These are phyloP conservation scores for Epistrophe eligans DNA, from an alignment of 2,888 invertebrate species.

Conservation along the genomic window DNA sequence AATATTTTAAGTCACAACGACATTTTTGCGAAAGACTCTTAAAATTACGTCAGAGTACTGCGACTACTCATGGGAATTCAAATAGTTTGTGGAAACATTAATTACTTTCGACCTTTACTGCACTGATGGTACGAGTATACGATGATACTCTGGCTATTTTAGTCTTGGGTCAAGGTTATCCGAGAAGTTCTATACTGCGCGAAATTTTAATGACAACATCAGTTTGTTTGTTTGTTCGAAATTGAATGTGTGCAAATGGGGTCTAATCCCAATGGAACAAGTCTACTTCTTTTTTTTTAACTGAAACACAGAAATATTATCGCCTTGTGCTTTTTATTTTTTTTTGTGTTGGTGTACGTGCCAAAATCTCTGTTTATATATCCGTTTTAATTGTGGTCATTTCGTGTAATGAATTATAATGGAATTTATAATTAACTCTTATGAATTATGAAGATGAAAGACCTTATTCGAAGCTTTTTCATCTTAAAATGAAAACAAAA, in stretches of 20 bases:
- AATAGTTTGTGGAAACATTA: conserved; percentile 32
- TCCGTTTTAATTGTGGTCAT: conserved; percentile 32
- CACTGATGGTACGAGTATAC: neutral
- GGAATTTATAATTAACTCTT: conserved; percentile 63
- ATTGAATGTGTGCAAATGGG: neutral
- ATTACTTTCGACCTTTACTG: conserved; percentile 44
- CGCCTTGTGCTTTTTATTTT: conserved; percentile 20
- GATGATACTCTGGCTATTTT: conserved; percentile 11
- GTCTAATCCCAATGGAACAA: conserved; percentile 23
- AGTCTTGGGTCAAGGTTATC: conserved; percentile 61
- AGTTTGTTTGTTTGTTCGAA: neutral
- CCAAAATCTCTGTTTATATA: conserved; percentile 14
- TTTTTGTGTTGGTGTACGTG: conserved; percentile 3
- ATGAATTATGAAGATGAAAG: conserved; percentile 31
- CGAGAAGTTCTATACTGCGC: conserved; percentile 29
- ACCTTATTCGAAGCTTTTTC: neutral
- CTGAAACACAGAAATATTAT: conserved; percentile 37
- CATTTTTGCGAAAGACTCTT: neutral
- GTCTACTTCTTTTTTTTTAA: neutral
- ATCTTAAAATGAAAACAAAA: neutral
- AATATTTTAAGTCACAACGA: neutral
- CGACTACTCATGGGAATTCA: conserved; percentile 17
- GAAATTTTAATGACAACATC: conserved; percentile 37
- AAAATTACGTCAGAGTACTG: conserved; percentile 2
- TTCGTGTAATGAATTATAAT: conserved; percentile 59